phyloP scores from a whole-genome alignment of 2,113 vertebrate species.

The Entomyzon cyanotis region DNA sequence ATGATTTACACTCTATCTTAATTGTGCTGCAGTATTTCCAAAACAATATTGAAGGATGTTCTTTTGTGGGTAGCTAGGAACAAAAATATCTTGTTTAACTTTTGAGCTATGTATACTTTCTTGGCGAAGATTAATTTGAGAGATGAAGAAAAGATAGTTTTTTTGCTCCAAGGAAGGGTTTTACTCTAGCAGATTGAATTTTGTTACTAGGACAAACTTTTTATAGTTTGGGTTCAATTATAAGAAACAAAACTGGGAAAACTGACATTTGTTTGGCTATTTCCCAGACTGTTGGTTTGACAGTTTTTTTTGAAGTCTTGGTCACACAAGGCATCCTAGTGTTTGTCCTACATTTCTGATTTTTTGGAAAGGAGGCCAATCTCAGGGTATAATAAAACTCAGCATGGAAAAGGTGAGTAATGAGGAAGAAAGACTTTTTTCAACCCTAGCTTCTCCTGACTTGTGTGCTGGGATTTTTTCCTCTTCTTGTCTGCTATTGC shows the following conservation, averaged over 20 bases:
- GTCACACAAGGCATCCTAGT: background rate
- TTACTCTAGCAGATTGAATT: constrained; percentile 9
- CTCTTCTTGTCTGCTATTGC: background rate
- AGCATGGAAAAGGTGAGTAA: background rate
- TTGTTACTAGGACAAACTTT: constrained; percentile 19
- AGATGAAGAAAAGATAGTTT: constrained; percentile 9
- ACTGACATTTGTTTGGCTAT: background rate
- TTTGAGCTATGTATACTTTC: constrained; percentile 48
- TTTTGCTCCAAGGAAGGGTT: background rate
- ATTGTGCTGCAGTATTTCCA: constrained; percentile 59
- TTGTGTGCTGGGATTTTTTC: background rate
- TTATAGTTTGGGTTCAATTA: background rate
- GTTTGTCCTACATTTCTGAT: background rate
- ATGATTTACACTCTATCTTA: constrained; percentile 60
- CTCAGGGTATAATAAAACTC: background rate
- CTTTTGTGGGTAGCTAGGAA: constrained; percentile 57
- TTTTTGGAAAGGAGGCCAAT: background rate
- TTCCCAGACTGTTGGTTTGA: background rate
- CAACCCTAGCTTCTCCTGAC: background rate
- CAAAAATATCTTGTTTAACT: constrained; percentile 67
- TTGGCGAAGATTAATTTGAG: constrained; percentile 18
- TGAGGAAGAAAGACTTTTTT: background rate
- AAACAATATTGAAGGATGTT: constrained; percentile 60
- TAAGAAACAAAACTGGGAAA: background rate
- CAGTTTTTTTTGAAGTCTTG: background rate